Evolutionary conservation across 2,888 invertebrate genomes (phyloP), one percentile per base, ranked within the genome.

Genomic region (Parasteatoda lunata): DNA sequence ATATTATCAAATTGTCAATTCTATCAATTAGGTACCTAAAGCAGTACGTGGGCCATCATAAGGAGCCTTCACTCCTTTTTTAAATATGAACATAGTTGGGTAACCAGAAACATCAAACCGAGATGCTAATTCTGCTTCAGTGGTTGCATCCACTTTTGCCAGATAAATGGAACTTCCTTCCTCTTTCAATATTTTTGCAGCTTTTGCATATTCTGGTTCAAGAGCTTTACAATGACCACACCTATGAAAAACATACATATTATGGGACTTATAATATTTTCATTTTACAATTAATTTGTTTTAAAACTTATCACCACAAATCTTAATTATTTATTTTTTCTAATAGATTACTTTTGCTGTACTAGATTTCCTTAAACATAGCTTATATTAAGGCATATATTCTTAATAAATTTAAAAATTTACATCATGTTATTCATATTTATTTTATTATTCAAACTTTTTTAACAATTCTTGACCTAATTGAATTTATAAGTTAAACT

Each of bases 171-270:
- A 90, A 4, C 90, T 91, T 5, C 90, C 89, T 13, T 91, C 89
- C 8, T 90, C 52, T 64, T 88, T 86, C 11, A 88, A 49, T 6
- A 88, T 84, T 78, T 89, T 86, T 9, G 93, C 93, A 79, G 93
- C 93, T 88, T 92, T 92, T 49, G 91, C 92, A 91, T 92, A 93
- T 90, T 93, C 93, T 48, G 94, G 94, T 51, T 92, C 92, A 49
- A 93, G 90, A 8, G 92, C 90, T 91, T 94, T 94, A 91, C 94
- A 94, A 90, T 94, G 94, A 68, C 94, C 94, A 91, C 94, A 94
- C 94, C 94, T 91, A 15, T n/a, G 76, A 73, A 64, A 51, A 64
- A 77, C 30, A 30, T 30, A 30, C 30, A 30, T 30, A 30, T 30
- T 30, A 30, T 30, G 30, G 30, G 30, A 30, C 30, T 30, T 30